Conservation (phyloP, 2,113 vertebrate species). For the Cercocebus atys region DNA sequence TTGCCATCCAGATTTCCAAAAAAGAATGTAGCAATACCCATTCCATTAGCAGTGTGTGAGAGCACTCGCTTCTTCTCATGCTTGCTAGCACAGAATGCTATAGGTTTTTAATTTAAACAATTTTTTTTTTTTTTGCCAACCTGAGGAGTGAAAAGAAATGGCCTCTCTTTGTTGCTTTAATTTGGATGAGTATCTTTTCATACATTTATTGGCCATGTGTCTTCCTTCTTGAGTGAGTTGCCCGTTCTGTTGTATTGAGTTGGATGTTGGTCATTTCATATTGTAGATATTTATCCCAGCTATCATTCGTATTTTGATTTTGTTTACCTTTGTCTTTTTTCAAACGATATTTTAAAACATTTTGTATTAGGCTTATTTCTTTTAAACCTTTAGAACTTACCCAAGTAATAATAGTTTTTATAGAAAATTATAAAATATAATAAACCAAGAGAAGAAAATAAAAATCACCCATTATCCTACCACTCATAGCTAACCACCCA, state of each 20-base stretch:
- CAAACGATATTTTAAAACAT: background rate
- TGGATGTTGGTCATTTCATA: background rate
- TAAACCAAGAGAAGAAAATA: background rate
- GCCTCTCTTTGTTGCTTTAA: background rate
- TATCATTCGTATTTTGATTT: conserved; percentile 16
- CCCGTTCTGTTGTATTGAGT: background rate
- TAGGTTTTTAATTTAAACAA: background rate
- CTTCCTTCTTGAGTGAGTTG: background rate
- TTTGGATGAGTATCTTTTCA: background rate
- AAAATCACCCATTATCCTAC: background rate
- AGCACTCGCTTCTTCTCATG: background rate
- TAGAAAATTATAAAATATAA: conserved; percentile 11
- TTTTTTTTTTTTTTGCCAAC: background rate
- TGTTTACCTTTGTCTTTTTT: background rate
- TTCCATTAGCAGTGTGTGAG: background rate
- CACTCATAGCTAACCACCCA: background rate
- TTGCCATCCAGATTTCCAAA: background rate
- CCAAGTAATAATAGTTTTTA: background rate
- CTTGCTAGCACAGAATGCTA: background rate
- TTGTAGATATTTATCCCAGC: background rate
- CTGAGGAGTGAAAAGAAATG: background rate
- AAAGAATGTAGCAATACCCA: background rate
- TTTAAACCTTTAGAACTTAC: background rate
- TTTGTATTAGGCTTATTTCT: background rate
- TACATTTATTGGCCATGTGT: too few relatives aligned